A percentile compares a stretch with the other conserved stretches of the same genome.
These are phyloP conservation scores for Mormoops blainvillei DNA, from an alignment of 2,113 vertebrate species.

Conservation along the genomic window DNA sequence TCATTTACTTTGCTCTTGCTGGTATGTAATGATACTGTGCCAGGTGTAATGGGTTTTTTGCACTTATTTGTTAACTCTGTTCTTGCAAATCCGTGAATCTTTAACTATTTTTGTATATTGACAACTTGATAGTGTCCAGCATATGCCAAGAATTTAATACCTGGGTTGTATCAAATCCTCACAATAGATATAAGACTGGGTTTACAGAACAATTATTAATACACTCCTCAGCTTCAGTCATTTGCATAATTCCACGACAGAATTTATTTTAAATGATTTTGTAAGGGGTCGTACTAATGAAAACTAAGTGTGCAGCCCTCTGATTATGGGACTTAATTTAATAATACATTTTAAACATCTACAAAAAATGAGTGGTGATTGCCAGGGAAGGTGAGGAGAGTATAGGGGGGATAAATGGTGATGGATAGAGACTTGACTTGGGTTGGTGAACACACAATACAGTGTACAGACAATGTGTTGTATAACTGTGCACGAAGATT, in stretches of 20 bases:
- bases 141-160: neutral
- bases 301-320: neutral
- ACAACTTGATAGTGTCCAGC: neutral
- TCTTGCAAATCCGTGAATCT: neutral
- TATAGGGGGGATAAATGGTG: too few relatives aligned
- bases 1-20: neutral
- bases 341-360: neutral
- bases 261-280: neutral
- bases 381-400: too few relatives aligned
- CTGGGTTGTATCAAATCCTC: neutral
- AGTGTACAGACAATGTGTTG: too few relatives aligned
- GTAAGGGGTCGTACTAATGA: neutral
- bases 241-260: neutral
- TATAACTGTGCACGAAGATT: too few relatives aligned
- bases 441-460: too few relatives aligned
- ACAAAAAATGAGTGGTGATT: too few relatives aligned
- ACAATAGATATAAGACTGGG: neutral
- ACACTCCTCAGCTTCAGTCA: neutral
- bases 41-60: neutral
- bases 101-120: neutral
- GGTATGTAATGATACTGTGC: neutral
- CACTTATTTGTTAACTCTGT: neutral
- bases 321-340: neutral
- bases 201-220: neutral
- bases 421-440: too few relatives aligned